Evolutionary conservation across 2,888 invertebrate species (phyloP).

Genomic region (Zygothrica quintamaculata): DNA sequence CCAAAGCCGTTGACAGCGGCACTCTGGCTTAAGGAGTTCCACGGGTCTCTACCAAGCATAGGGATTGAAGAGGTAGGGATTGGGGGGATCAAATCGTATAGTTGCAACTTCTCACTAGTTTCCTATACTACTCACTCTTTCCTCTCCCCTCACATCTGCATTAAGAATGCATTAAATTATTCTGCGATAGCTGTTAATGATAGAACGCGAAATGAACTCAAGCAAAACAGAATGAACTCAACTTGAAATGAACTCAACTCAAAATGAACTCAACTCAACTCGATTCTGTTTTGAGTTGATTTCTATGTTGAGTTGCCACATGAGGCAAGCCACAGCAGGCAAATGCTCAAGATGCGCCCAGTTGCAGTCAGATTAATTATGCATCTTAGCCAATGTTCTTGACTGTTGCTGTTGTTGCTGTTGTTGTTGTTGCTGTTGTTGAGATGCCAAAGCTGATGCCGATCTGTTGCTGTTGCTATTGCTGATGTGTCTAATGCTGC

Average conservation of each 20-base stretch:
- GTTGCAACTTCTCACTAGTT: conserved; percentile 15
- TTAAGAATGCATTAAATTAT: conserved; percentile 68
- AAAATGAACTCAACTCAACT: conserved; percentile 40
- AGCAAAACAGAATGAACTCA: conserved; percentile 27
- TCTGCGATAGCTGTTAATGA: conserved; percentile 76
- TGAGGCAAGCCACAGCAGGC: conserved; percentile 51
- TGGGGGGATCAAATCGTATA: conserved; percentile 14
- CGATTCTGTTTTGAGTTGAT: conserved; percentile 38
- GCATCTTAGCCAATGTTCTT: conserved; percentile 71
- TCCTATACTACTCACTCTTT: background rate
- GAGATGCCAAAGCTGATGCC: conserved; percentile 29
- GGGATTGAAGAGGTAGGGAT: conserved; percentile 7
- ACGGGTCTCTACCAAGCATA: conserved; percentile 4
- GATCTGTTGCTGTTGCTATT: conserved; percentile 30
- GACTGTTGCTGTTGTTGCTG: conserved; percentile 38
- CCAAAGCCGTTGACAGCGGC: conserved; percentile 56
- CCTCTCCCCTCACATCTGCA: background rate
- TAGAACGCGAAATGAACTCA: conserved; percentile 41
- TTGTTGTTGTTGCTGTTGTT: conserved; percentile 30
- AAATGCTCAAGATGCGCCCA: conserved; percentile 29
- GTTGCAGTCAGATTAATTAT: conserved; percentile 69
- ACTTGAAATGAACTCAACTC: conserved; percentile 26
- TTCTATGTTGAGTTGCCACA: conserved; percentile 51
- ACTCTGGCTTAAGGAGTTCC: too few species aligned
- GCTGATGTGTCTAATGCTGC: conserved; percentile 17